A percentile compares a stretch with the other conserved stretches of the same genome.
These are phyloP conservation scores for Calliopsis andreniformis DNA, from an alignment of 1,140 invertebrate species.

Conservation along the genomic window DNA sequence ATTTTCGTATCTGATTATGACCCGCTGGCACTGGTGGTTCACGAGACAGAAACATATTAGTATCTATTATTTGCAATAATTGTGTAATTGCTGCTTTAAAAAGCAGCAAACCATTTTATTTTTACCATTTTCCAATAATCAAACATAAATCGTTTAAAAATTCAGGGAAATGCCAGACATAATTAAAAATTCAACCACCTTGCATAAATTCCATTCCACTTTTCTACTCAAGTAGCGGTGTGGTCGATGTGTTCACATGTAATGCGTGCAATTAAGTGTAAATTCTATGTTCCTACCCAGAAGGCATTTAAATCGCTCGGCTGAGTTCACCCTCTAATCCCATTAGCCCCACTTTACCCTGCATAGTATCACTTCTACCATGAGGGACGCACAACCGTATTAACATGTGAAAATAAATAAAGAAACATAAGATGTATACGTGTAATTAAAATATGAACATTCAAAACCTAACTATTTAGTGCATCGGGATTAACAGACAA, in stretches of 20 bases:
- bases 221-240: constrained; percentile 44
- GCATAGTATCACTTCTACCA: constrained; percentile 15
- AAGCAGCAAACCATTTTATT: no score
- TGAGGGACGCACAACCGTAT: constrained; percentile 17
- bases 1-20: no score
- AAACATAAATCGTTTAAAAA: no score
- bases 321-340: constrained; percentile 62
- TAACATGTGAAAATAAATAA: constrained; percentile 34
- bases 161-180: no score
- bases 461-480: constrained; percentile 7
- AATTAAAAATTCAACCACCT: constrained; percentile 32
- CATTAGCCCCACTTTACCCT: constrained; percentile 51
- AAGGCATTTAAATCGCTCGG: constrained; percentile 61
- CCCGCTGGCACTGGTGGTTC: no score
- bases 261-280: constrained; percentile 59
- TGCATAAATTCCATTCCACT: constrained; percentile 28
- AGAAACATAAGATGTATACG: constrained; percentile 1
- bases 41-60: no score
- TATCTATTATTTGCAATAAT: no score
- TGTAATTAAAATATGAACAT: not conserved
- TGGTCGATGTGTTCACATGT: constrained; percentile 28
- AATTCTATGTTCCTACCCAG: constrained; percentile 60
- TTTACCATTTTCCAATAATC: no score
- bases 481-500: not conserved
- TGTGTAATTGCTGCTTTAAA: no score